Base-by-base conservation (phyloP, 2,797 vertebrate genomes). In the Cirrhinus molitorella region DNA sequence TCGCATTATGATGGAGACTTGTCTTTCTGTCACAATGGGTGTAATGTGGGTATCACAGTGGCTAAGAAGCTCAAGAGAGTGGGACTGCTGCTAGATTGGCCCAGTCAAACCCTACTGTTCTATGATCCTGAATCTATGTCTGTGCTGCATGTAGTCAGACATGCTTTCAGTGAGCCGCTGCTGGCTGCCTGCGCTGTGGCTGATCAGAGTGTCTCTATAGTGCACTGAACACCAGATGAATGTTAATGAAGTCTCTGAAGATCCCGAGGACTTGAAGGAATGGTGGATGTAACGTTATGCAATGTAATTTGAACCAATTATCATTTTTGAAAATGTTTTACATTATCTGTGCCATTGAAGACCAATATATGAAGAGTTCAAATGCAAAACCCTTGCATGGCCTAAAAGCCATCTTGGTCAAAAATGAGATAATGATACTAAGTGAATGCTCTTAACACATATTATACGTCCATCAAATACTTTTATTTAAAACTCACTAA, bases 61-160 rank as follows among this genome's bases (percentile, higher is more conserved):
- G 89, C 94, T 81, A 95, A 70, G 70, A 92, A 92, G 70, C 98
- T 96, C 0, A 78, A 87, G 0, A 93, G 87, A 87, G 92, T 99
- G 1, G 96, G 96, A 2, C 86, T 99, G 45, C 91, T 99, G 86
- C 90, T 98, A 85, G 97, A 99, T 94, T 95, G 96, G 91, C 91
- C 90, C 0, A 95, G 91, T 1, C 95, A 95, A 55, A 96, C 96
- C 14, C 92, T 99, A 79, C 79, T 99, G 16, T 97, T 99, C 89
- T 98, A 94, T 0, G 96, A 98, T 77, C 95, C 95, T 0, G 90
- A 94, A 51, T 96, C 96, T 0, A 89, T 92, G 0, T 5, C 92
- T 0, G 92, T 98, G 85, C 92, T 99, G 57, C 89, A 96, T 87
- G 88, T 90, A 0, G 83, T 95, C 89, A 94, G 80, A 0, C 86